phyloP scores from a whole-genome alignment of 2,113 vertebrate genomes.

The Setophaga coronata region DNA sequence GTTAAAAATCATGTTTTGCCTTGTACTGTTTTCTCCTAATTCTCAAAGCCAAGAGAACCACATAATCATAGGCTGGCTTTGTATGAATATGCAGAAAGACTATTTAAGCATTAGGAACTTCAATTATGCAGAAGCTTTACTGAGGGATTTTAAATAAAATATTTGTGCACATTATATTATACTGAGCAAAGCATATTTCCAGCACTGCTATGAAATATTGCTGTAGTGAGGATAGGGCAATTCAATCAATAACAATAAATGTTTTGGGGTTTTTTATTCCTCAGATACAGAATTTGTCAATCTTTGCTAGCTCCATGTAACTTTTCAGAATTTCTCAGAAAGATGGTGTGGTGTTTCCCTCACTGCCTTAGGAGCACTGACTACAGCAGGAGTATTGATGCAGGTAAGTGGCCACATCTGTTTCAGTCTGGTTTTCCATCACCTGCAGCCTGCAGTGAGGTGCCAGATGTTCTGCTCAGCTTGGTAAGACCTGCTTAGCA shows the following conservation, averaged over 20 bases:
- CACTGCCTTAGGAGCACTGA: background rate
- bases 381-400: background rate
- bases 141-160: conserved; percentile 44
- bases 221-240: background rate
- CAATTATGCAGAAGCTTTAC: conserved; percentile 49
- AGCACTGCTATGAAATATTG: background rate
- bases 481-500: background rate
- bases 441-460: background rate
- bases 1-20: background rate
- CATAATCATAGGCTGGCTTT: background rate
- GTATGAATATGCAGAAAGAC: conserved; percentile 44
- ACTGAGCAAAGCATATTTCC: background rate
- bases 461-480: background rate
- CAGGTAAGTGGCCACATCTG: background rate
- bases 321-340: background rate
- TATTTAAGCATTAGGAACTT: conserved; percentile 19
- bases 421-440: background rate
- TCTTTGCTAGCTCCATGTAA: background rate
- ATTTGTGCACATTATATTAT: background rate
- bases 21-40: conserved; percentile 24
- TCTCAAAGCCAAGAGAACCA: background rate
- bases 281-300: background rate
- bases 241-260: background rate
- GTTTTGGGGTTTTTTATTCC: background rate
- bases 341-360: background rate